These are phyloP conservation scores for Sebastes kiyomatsui DNA, from an alignment of 2,797 vertebrate species.

Conservation along the genomic window DNA sequence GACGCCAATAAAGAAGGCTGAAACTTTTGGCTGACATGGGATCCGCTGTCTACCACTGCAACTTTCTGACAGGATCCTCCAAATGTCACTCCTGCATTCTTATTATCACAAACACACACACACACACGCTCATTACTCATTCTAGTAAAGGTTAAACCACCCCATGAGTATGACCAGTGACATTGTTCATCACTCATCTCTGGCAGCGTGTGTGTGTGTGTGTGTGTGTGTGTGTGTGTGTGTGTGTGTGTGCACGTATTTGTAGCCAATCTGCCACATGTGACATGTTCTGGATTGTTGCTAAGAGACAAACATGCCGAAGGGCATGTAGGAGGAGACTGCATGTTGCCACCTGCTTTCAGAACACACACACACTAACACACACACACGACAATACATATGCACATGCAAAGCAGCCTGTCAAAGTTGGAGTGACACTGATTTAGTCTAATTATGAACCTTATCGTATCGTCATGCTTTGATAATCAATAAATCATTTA, in stretches of 20 bases:
- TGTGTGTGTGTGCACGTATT: background rate
- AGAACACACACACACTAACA: constrained; percentile 5
- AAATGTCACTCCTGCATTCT: constrained; percentile 56
- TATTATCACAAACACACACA: constrained; percentile 24
- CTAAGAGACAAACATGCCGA: constrained; percentile 62
- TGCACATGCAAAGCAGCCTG: background rate
- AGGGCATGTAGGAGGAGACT: constrained; percentile 42
- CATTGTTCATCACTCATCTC: constrained; percentile 58
- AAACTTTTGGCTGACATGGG: constrained; percentile 23
- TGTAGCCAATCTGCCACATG: constrained; percentile 34
- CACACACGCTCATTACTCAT: constrained; percentile 37
- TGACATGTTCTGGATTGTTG: constrained; percentile 63
- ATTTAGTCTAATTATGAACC: background rate
- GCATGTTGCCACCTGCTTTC: constrained; percentile 4
- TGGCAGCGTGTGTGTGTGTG: background rate
- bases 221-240: background rate
- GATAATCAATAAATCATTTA: background rate
- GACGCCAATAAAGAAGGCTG: background rate
- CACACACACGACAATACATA: background rate
- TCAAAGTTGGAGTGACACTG: background rate
- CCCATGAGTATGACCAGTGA: constrained; percentile 50
- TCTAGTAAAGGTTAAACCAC: constrained; percentile 65
- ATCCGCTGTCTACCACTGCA: background rate
- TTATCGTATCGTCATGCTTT: background rate
- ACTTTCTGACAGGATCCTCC: constrained; percentile 28